These are phyloP conservation scores for Aphelinus atriplicis DNA, from an alignment of 1,140 invertebrate genomes.

Conservation along the genomic window DNA sequence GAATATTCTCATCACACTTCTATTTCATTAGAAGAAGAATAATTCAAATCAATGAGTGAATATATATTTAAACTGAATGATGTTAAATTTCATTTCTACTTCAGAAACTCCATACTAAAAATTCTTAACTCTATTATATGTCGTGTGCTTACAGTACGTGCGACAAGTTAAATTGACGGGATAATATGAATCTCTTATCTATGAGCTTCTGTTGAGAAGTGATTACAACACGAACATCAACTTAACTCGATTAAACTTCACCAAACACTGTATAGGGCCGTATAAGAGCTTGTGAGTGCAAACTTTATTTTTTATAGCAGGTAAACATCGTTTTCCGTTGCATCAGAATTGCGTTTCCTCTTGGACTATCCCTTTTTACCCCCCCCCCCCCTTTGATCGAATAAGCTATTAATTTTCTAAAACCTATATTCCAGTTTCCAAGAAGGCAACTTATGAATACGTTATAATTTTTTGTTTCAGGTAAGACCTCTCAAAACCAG, in stretches of 20 bases:
- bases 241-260: constrained; percentile 18
- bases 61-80: no score
- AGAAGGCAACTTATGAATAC: no score
- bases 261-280: not conserved
- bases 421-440: no score
- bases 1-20: no score
- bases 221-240: not conserved
- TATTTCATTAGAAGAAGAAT: no score
- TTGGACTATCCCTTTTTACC: not conserved
- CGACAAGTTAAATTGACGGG: constrained; percentile 7
- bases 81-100: no score
- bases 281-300: not conserved
- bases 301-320: constrained; percentile 1
- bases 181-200: not conserved
- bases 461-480: constrained; percentile 12
- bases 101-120: no score
- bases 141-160: not conserved
- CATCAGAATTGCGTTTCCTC: not conserved
- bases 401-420: no score
- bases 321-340: constrained; percentile 15
- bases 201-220: not conserved
- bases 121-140: no score
- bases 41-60: no score
- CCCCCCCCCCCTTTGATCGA: not conserved
- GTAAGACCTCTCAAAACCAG: not conserved